Evolutionary conservation across 2,797 vertebrate species (phyloP).

Genomic region (Acipenser oxyrinchus): DNA sequence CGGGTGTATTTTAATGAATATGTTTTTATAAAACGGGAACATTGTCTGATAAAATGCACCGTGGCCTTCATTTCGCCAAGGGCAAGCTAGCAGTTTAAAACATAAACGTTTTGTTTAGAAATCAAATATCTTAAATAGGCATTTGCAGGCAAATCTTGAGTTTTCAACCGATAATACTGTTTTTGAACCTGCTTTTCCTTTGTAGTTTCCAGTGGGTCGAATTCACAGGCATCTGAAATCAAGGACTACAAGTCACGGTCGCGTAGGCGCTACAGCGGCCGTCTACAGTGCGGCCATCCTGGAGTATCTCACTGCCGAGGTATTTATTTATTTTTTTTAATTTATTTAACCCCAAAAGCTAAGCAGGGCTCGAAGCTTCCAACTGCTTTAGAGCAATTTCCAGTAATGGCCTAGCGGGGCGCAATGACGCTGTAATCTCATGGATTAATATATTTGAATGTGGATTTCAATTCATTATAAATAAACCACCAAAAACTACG

Average conservation of each 20-base stretch:
- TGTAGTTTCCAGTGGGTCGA: conserved; percentile 66
- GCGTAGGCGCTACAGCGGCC: conserved; percentile 67
- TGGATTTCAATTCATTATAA: neutral
- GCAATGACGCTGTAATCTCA: neutral
- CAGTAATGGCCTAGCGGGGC: neutral
- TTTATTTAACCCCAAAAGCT: no score
- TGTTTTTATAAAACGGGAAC: no score
- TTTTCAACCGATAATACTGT: neutral
- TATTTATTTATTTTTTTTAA: conserved; percentile 29
- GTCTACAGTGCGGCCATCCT: conserved; percentile 71
- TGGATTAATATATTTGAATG: neutral
- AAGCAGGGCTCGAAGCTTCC: neutral
- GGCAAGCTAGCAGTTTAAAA: neutral
- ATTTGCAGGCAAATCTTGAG: neutral
- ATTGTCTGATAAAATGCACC: no score
- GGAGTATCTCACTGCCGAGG: conserved; percentile 89
- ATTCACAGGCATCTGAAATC: conserved; percentile 72
- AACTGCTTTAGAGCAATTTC: neutral
- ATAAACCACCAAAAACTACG: no score
- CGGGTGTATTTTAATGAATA: neutral
- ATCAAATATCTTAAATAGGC: neutral
- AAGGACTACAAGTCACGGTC: conserved; percentile 68
- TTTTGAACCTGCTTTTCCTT: neutral
- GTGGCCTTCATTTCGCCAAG: neutral
- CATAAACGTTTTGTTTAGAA: neutral